Conservation (phyloP, 2,797 vertebrate genomes). For the Micropoecilia bifurca region DNA sequence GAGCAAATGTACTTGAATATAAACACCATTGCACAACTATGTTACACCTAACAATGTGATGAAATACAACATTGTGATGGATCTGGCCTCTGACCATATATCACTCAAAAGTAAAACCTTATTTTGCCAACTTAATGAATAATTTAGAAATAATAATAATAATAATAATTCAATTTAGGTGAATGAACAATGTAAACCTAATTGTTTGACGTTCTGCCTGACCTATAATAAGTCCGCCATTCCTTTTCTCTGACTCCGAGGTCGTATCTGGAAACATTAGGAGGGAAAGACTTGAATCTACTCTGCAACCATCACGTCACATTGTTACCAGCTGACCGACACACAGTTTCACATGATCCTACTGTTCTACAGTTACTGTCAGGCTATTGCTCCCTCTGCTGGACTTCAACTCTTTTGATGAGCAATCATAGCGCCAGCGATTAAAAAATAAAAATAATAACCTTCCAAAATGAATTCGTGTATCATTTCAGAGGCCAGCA, state of each 20-base stretch:
- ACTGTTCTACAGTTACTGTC: conserved; percentile 33
- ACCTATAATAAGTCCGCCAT: conserved; percentile 17
- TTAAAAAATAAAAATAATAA: not conserved
- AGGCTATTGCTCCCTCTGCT: not conserved
- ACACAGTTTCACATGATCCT: conserved; percentile 46
- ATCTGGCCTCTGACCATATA: not conserved
- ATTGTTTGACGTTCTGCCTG: conserved; percentile 22
- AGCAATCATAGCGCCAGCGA: not conserved
- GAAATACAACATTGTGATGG: not conserved
- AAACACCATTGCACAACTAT: not conserved
- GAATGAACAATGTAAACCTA: not conserved
- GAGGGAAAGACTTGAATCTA: conserved; percentile 39
- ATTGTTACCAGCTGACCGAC: conserved; percentile 66
- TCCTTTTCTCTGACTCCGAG: conserved; percentile 23
- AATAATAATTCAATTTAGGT: too few relatives aligned
- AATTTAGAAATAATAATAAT: too few relatives aligned
- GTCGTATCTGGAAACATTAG: conserved; percentile 35
- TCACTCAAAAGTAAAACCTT: not conserved
- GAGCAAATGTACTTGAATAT: not conserved
- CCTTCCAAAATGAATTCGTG: not conserved
- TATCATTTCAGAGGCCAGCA: not conserved
- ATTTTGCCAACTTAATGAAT: not conserved
- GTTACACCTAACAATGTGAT: not conserved
- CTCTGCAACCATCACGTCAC: conserved; percentile 55
- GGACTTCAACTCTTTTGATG: not conserved